Conservation (phyloP, 2,797 vertebrate genomes). For the Moxostoma hubbsi region DNA sequence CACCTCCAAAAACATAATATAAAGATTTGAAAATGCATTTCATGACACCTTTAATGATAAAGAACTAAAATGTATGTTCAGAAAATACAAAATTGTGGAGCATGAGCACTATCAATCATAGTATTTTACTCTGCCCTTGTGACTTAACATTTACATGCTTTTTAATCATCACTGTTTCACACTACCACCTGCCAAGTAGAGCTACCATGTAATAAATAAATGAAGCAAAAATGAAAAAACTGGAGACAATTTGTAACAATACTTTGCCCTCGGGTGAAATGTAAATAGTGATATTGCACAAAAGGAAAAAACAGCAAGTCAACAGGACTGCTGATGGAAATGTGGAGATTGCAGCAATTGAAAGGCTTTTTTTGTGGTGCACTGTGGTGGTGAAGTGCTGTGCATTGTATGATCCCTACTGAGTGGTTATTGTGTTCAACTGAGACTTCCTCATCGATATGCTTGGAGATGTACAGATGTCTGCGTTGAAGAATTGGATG, state of each 20-base stretch:
- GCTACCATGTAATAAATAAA: neutral
- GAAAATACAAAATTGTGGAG: slow-evolving; percentile 22
- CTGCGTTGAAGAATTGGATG: slow-evolving; percentile 63
- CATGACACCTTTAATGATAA: too few species aligned
- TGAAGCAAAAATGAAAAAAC: neutral
- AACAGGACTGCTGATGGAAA: slow-evolving; percentile 47
- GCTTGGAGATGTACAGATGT: slow-evolving; percentile 52
- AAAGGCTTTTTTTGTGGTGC: slow-evolving; percentile 41
- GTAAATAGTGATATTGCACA: slow-evolving; percentile 52
- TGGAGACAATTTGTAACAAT: slow-evolving; percentile 23
- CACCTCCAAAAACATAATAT: too few species aligned
- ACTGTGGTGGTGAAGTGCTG: slow-evolving; percentile 44
- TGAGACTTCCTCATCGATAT: slow-evolving; percentile 59
- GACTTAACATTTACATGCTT: slow-evolving; percentile 15
- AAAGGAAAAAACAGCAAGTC: slow-evolving; percentile 39
- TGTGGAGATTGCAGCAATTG: slow-evolving; percentile 32
- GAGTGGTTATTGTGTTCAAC: slow-evolving; percentile 49
- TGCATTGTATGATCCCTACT: slow-evolving; percentile 47
- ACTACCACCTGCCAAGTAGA: slow-evolving; percentile 18
- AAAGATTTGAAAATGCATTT: too few species aligned
- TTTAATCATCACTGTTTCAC: slow-evolving; percentile 26
- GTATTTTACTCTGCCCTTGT: slow-evolving; percentile 42
- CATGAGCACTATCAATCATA: slow-evolving; percentile 32
- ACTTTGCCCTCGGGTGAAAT: slow-evolving; percentile 32
- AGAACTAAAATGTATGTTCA: slow-evolving; percentile 14